These are phyloP conservation scores for Drosophila eugracilis DNA, from an alignment of 1,140 invertebrate species.

Conservation along the genomic window DNA sequence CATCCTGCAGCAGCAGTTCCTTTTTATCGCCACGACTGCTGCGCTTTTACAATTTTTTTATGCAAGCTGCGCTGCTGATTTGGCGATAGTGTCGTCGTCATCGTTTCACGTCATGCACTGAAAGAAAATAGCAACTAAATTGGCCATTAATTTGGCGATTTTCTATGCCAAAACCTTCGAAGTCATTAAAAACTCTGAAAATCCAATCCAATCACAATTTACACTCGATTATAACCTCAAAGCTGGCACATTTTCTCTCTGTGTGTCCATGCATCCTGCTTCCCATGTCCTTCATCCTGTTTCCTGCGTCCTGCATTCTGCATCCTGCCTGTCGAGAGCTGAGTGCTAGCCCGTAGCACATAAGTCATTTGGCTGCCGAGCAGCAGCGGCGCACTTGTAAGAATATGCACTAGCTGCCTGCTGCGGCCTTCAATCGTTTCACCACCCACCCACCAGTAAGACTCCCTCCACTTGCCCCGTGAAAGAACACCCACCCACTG, in stretches of 20 bases:
- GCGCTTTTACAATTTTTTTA: constrained; percentile 74
- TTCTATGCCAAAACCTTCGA: background rate
- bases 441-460: background rate
- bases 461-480: too few species aligned
- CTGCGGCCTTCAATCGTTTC: constrained; percentile 33
- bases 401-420: constrained; percentile 66
- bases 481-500: constrained; percentile 8
- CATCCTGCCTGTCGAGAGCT: constrained; percentile 44
- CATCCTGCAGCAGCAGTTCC: constrained; percentile 32
- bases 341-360: constrained; percentile 68
- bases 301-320: constrained; percentile 12
- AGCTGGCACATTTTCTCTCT: background rate
- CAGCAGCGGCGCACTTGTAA: constrained; percentile 66
- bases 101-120: constrained; percentile 17
- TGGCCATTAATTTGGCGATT: background rate
- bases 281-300: constrained; percentile 30
- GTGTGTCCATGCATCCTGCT: constrained; percentile 19
- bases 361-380: constrained; percentile 71
- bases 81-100: constrained; percentile 76
- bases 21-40: constrained; percentile 68
- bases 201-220: too few species aligned
- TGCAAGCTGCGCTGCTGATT: constrained; percentile 77
- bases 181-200: background rate
- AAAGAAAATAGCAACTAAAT: too few species aligned
- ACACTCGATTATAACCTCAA: too few species aligned